A percentile compares a stretch with the other conserved stretches of the same genome.
These are phyloP conservation scores for Thymelicus lineola DNA, from an alignment of 2,888 invertebrate genomes.

Conservation along the genomic window DNA sequence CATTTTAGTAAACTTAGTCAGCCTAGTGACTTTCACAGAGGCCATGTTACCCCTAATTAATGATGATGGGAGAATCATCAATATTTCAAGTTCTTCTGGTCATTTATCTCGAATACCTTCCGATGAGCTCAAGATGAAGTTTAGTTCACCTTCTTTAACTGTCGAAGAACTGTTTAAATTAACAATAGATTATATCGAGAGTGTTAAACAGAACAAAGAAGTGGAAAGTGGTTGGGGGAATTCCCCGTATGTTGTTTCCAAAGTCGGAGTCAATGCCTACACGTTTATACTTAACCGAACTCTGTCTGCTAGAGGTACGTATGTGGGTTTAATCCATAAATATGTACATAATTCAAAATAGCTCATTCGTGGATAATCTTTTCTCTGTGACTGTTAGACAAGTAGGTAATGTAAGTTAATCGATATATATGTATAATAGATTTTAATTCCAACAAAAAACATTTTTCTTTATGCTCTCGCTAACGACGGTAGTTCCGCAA, in stretches of 20 bases:
- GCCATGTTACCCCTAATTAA: constrained; percentile 88
- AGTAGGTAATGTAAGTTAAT: too few relatives aligned
- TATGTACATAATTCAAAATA: neutral
- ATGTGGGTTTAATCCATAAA: neutral
- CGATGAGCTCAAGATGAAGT: constrained; percentile 71
- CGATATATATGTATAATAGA: too few relatives aligned
- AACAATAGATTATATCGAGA: constrained; percentile 87
- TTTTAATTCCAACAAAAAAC: too few relatives aligned
- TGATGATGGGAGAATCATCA: constrained; percentile 88
- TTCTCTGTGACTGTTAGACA: too few relatives aligned
- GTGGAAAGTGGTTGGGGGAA: constrained; percentile 83
- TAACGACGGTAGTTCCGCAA: too few relatives aligned
- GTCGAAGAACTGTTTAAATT: constrained; percentile 82
- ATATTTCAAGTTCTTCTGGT: constrained; percentile 90
- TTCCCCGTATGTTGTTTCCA: constrained; percentile 89
- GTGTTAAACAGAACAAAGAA: constrained; percentile 64
- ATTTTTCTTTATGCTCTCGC: too few relatives aligned
- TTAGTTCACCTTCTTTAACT: constrained; percentile 80
- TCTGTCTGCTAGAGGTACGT: constrained; percentile 60
- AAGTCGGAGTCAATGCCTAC: constrained; percentile 90
- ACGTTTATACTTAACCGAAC: constrained; percentile 87
- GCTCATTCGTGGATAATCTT: too few relatives aligned
- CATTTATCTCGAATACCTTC: constrained; percentile 87
- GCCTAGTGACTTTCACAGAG: constrained; percentile 78
- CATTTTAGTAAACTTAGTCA: constrained; percentile 65